phyloP scores from a whole-genome alignment of 2,113 vertebrate genomes.

The Toxotes chatareus region DNA sequence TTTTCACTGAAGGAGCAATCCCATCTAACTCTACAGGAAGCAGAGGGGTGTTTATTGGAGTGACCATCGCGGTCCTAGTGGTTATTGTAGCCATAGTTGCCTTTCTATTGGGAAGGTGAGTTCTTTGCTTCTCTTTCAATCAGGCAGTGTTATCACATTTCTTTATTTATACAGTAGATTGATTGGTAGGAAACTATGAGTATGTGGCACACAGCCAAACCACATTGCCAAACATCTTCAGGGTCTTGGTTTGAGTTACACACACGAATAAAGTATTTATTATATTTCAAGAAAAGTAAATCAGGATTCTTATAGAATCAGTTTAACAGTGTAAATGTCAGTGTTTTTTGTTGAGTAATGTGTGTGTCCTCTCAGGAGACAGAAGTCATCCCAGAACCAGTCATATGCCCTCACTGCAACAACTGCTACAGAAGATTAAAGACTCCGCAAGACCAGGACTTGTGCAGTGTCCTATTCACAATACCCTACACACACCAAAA shows the following conservation, averaged over 20 bases:
- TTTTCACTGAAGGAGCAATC: background rate
- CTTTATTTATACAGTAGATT: background rate
- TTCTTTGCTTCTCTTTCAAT: background rate
- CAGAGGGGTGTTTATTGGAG: constrained; percentile 15
- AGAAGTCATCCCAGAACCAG: constrained; percentile 28
- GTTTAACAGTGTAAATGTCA: background rate
- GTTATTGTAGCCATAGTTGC: constrained; percentile 28
- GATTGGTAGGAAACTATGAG: background rate
- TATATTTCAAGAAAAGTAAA: background rate
- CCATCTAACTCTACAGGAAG: background rate
- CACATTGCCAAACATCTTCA: background rate
- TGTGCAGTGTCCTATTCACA: background rate
- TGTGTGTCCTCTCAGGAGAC: constrained; percentile 61
- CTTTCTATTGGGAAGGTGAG: constrained; percentile 57
- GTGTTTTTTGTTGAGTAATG: background rate
- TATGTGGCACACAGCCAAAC: background rate
- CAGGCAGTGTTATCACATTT: background rate
- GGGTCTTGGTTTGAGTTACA: background rate
- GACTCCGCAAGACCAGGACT: background rate
- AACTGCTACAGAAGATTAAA: constrained; percentile 23
- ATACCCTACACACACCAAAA: background rate
- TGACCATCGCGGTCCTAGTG: constrained; percentile 50
- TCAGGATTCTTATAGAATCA: background rate
- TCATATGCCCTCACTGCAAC: constrained; percentile 68
- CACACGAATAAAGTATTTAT: background rate